phyloP scores from a whole-genome alignment of 2,113 vertebrate genomes.

The Paralichthys olivaceus region DNA sequence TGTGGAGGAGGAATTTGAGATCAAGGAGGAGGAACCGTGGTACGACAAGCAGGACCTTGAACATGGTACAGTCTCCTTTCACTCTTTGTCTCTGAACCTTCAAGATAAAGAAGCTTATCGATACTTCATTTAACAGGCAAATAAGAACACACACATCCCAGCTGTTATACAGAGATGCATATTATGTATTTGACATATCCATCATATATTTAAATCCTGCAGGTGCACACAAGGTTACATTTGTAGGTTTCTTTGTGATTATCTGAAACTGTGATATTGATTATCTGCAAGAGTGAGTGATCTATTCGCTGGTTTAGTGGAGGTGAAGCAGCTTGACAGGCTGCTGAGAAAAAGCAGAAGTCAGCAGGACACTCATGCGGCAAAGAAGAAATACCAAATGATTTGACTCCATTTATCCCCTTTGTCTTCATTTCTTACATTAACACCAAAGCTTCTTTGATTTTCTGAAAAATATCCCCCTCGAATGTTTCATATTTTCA shows the following conservation, averaged over 20 bases:
- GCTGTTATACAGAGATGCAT: background rate
- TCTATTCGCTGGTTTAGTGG: accelerated
- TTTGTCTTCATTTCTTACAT: background rate
- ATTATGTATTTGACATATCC: background rate
- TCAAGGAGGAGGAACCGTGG: constrained; percentile 83
- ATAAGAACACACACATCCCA: background rate
- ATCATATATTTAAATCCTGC: background rate
- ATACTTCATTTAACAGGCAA: background rate
- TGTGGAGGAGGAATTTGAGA: constrained; percentile 82
- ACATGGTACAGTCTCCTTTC: constrained; percentile 70
- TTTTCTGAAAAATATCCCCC: background rate
- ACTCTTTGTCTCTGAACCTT: constrained; percentile 40
- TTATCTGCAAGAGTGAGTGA: too few relatives aligned
- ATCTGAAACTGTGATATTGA: background rate
- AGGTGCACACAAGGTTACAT: background rate
- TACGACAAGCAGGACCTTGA: constrained; percentile 83
- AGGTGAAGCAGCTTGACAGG: background rate
- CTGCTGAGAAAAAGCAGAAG: background rate
- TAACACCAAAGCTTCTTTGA: background rate
- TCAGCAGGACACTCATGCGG: constrained; percentile 58
- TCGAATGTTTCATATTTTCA: background rate
- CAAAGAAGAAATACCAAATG: constrained; percentile 30
- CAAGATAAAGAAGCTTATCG: background rate
- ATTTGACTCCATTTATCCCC: background rate
- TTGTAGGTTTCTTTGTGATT: background rate